phyloP scores from a whole-genome alignment of 2,113 vertebrate genomes.

The Poeciliopsis prolifica region DNA sequence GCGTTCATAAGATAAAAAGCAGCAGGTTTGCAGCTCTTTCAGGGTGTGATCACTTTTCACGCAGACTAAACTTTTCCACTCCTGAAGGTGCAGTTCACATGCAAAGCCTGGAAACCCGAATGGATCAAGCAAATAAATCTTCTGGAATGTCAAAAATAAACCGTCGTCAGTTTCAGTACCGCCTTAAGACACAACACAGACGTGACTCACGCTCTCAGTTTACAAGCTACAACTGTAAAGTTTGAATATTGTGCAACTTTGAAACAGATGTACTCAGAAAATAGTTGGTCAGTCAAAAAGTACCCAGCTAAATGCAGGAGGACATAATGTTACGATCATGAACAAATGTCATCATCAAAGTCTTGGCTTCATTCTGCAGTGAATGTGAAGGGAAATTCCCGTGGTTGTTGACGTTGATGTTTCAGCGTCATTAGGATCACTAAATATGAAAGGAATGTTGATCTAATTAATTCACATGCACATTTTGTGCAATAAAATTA shows the following conservation, averaged over 20 bases:
- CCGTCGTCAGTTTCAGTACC: background rate
- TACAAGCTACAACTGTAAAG: background rate
- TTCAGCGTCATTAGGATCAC: background rate
- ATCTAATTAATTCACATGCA: no score
- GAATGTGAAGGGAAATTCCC: background rate
- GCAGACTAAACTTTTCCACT: background rate
- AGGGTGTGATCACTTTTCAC: background rate
- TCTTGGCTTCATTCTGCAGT: background rate
- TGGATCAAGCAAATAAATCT: background rate
- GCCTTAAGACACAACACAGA: background rate
- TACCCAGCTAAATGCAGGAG: no score
- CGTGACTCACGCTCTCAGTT: background rate
- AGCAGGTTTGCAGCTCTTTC: background rate
- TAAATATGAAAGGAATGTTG: no score
- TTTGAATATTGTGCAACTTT: background rate
- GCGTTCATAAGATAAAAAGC: background rate
- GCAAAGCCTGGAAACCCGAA: no score
- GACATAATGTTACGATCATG: background rate
- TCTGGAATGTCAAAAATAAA: background rate
- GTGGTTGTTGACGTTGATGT: background rate
- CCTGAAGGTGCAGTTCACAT: no score
- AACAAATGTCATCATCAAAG: background rate
- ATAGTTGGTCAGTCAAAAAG: no score
- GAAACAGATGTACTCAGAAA: background rate
- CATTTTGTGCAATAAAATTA: no score